These are phyloP conservation scores for Temnothorax unifasciatus DNA, from an alignment of 2,888 invertebrate genomes.

Conservation along the genomic window DNA sequence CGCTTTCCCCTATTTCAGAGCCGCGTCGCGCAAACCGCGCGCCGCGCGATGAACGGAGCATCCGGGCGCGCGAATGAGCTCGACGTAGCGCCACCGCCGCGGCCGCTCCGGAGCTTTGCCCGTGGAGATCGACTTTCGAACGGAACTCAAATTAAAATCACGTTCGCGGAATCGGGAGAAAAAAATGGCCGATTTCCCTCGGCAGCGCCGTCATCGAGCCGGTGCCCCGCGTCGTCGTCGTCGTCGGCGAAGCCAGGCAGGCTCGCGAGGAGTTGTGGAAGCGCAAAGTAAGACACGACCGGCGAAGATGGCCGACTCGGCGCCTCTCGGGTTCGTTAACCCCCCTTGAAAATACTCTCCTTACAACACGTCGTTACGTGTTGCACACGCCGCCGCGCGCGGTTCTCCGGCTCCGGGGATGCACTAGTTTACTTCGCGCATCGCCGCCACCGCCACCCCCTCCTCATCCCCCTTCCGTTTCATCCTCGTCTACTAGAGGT, in stretches of 20 bases:
- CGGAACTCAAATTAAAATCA: conserved; percentile 66
- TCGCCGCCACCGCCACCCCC: conserved; percentile 27
- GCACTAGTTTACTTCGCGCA: conserved; percentile 83
- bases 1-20: neutral
- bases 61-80: neutral
- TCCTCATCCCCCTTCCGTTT: conserved; percentile 24
- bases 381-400: conserved; percentile 77
- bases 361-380: conserved; percentile 76
- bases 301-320: conserved; percentile 70
- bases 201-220: conserved; percentile 30
- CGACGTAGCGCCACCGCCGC: neutral
- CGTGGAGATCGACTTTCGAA: conserved; percentile 66
- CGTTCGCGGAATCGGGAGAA: conserved; percentile 68
- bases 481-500: conserved; percentile 19
- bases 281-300: conserved; percentile 76
- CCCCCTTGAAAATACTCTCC: conserved; percentile 84
- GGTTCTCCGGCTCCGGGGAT: conserved; percentile 73
- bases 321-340: conserved; percentile 81
- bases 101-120: neutral
- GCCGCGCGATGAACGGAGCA: neutral
- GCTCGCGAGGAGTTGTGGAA: conserved; percentile 57
- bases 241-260: conserved; percentile 2
- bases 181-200: conserved; percentile 68
- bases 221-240: neutral
- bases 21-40: neutral